Base-by-base conservation (phyloP, 1,140 invertebrate genomes). In the Diuraphis noxia region DNA sequence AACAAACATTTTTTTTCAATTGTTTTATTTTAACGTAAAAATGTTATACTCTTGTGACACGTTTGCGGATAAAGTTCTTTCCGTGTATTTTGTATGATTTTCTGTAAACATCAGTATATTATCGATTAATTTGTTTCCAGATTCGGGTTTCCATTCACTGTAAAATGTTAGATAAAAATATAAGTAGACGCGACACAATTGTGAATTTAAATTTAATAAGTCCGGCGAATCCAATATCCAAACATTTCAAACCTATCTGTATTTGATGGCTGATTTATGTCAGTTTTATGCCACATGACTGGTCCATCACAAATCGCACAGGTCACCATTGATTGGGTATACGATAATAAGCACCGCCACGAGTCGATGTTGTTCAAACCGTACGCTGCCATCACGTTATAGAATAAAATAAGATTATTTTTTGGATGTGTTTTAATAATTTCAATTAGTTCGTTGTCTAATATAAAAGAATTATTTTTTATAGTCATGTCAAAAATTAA, bases 201-300 rank as follows among this genome's bases (percentile, higher is more conserved):
- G 72, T 21, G 8, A 23, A 34, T 79, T 79, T 21, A 19, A 21
- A 19, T 79, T 34, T 9, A 36, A 36, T n/a, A 79, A 2, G 34
- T 2, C 72, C 3, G 72, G 30, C 23, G 38, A 25, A 38, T 38
- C 0, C 72, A n/a, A 43, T 41, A n/a, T 86, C 34, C 86, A n/a
- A 63, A 88, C 86, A 49, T 88, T 86, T 23, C 86, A n/a, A 63
- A 88, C 86, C 86, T 88, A 9, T 88, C 86, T 30, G 17, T 34
- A 8, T 63, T 38, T n/a, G 9, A 13, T 10, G 49, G 25, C 7
- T 34, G 49, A 41, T 40, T 23, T 38, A 30, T 17, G 25, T 40
- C 49, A 10, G 9, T 30, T 13, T 63, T 38, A 30, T n/a, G 25
- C 89, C 89, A 91, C 43, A 79, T 1, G 9, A 91, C 43, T 5